Conservation (phyloP, 2,113 vertebrate species). For the Ginglymostoma cirratum region DNA sequence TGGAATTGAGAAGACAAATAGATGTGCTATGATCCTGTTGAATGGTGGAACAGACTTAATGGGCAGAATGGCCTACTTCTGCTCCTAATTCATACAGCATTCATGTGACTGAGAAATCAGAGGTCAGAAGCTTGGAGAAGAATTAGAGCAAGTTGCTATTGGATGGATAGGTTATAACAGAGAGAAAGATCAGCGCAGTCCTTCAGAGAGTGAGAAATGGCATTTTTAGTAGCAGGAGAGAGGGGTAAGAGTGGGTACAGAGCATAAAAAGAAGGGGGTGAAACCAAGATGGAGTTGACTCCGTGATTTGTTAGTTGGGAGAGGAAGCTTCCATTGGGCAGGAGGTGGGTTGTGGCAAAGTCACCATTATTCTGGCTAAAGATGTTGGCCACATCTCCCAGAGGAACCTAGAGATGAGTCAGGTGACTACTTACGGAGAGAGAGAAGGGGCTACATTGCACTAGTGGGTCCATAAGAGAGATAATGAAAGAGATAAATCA, state of each 20-base stretch:
- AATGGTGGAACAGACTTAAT: no score
- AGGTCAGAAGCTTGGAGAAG: background rate
- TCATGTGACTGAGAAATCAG: background rate
- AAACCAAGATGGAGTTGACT: background rate
- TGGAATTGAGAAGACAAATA: no score
- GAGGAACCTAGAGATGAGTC: background rate
- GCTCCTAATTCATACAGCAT: no score
- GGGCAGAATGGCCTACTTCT: no score
- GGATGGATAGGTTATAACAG: background rate
- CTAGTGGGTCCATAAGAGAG: no score
- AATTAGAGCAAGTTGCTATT: background rate
- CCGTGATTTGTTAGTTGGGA: background rate
- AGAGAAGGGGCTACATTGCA: no score
- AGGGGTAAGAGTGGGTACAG: background rate
- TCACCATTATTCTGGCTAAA: background rate
- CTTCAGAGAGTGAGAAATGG: background rate
- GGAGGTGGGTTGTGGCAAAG: background rate
- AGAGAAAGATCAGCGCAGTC: background rate
- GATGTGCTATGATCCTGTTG: no score
- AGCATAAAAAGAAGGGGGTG: background rate
- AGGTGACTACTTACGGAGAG: no score
- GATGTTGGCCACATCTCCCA: background rate
- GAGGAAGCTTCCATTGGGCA: background rate
- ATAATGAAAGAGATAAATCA: no score
- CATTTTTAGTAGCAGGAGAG: background rate